Conservation (phyloP, 2,888 invertebrate genomes). For the Oscheius sp. region DNA sequence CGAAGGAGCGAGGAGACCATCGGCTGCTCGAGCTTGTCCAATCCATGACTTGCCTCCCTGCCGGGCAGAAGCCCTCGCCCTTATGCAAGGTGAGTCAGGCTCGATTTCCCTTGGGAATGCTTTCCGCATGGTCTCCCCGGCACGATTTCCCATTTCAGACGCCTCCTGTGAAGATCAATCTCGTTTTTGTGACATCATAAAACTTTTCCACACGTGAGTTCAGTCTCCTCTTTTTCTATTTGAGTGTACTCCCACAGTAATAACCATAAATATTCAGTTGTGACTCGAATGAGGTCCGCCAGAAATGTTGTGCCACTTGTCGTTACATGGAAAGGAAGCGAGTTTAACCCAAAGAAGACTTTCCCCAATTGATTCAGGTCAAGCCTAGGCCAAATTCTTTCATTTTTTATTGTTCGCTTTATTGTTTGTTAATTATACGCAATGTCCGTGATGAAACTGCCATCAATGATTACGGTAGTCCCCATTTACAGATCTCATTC, state of each 20-base stretch:
- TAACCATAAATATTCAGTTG: conserved; percentile 56
- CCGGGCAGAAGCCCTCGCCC: conserved; percentile 46
- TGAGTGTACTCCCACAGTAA: neutral
- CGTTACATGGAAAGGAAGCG: conserved; percentile 49
- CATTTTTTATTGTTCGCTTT: neutral
- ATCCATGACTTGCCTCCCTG: conserved; percentile 56
- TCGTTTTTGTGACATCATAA: conserved; percentile 71
- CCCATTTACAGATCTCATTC: conserved; percentile 6
- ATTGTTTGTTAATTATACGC: neutral
- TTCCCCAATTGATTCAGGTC: conserved; percentile 22
- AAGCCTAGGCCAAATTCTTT: conserved; percentile 12
- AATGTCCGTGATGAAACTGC: conserved; percentile 14
- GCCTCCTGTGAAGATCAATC: conserved; percentile 67
- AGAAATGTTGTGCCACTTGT: conserved; percentile 66
- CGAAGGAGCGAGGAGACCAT: conserved; percentile 61
- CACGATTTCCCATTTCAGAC: conserved; percentile 41
- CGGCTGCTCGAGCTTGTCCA: conserved; percentile 66
- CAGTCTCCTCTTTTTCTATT: neutral
- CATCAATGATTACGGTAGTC: conserved; percentile 27
- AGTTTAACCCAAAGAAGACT: conserved; percentile 1
- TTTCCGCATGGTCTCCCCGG: neutral
- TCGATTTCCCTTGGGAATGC: neutral
- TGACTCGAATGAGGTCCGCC: conserved; percentile 62
- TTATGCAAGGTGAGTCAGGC: conserved; percentile 45
- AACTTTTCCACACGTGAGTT: conserved; percentile 71